Evolutionary conservation across 1,140 invertebrate genomes (phyloP), one percentile per base, ranked within the genome.

Genomic region (Leptopilina clavipes): DNA sequence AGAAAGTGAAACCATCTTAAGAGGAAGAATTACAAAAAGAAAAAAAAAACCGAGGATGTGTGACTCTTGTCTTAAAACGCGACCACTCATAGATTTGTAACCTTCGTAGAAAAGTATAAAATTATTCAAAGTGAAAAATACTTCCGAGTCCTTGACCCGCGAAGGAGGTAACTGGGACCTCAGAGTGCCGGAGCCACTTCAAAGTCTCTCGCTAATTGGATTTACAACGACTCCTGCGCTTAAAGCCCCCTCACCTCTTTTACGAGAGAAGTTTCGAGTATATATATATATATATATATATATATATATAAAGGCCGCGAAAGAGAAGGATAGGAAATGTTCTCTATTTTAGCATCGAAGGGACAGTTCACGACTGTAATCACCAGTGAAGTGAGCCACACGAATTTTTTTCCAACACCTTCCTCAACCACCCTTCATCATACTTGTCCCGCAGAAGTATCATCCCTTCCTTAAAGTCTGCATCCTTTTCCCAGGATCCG

Each of bases 201-300:
- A 82, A 80, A 83, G 79, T 73, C 80, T 71, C 74, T 65, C 80
- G 80, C 80, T 86, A 84, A 86, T 86, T 86, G 84, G 80, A 84
- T 82, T 83, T 77, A 80, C 82, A 78, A 79, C 77, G 79, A 81
- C 73, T 80, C 79, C 75, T 72, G 74, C 74, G 65, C 54, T 71
- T 59, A 45, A 76, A 75, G 65, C 70, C 25, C 71, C 59, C 59
- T 6, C 59, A 31, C 25, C 59, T 65, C 59, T 65, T 65, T 65
- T 65, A 74, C 54, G 77, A 77, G 76, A 71, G 48, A 79, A 80
- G 75, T 82, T 82, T 81, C 75, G 75, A 80, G 59, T 65, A 65
- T 40, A 40, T 40, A 40, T 40, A 40, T 40, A 40, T n/a, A n/a
- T n/a, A n/a, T n/a, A n/a, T n/a, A n/a, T n/a, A n/a, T n/a, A n/a